phyloP scores from a whole-genome alignment of 2,113 vertebrate genomes.

The Erpornis zantholeuca region DNA sequence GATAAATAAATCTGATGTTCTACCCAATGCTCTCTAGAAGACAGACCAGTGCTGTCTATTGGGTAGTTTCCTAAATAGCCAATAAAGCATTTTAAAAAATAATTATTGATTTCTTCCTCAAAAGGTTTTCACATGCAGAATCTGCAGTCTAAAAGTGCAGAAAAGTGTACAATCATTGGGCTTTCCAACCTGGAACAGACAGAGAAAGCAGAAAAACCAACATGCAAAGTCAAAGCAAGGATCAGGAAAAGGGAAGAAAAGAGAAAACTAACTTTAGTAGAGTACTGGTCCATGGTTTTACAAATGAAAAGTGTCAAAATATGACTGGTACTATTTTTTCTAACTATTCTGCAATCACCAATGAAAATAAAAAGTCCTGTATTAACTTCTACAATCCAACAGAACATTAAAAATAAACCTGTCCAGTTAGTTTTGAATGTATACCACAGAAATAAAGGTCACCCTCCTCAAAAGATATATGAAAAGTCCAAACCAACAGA shows the following conservation, averaged over 20 bases:
- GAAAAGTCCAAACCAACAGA: slow-evolving; percentile 13
- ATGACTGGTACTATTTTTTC: not conserved
- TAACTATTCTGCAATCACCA: not conserved
- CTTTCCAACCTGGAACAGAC: slow-evolving; percentile 42
- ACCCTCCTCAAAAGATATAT: slow-evolving; percentile 17
- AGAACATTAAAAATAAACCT: not conserved
- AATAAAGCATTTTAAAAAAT: slow-evolving; percentile 6
- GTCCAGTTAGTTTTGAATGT: not conserved
- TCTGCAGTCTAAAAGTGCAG: slow-evolving; percentile 56
- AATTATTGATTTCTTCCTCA: slow-evolving; percentile 32
- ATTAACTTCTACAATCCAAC: not conserved
- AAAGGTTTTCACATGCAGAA: slow-evolving; percentile 51
- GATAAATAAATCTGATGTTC: slow-evolving; percentile 19
- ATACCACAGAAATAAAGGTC: slow-evolving; percentile 48
- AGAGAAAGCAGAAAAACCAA: slow-evolving; percentile 34
- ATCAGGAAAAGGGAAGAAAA: not conserved
- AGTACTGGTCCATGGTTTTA: not conserved
- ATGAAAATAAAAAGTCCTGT: not conserved
- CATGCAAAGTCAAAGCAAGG: slow-evolving; percentile 34
- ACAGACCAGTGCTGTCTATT: not conserved
- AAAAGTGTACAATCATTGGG: slow-evolving; percentile 62
- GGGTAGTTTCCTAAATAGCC: slow-evolving; percentile 42
- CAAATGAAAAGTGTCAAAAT: not conserved
- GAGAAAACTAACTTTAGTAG: not conserved
- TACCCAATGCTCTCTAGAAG: not conserved